Conservation (phyloP, 2,797 vertebrate genomes). For the Rhinophrynus dorsalis region DNA sequence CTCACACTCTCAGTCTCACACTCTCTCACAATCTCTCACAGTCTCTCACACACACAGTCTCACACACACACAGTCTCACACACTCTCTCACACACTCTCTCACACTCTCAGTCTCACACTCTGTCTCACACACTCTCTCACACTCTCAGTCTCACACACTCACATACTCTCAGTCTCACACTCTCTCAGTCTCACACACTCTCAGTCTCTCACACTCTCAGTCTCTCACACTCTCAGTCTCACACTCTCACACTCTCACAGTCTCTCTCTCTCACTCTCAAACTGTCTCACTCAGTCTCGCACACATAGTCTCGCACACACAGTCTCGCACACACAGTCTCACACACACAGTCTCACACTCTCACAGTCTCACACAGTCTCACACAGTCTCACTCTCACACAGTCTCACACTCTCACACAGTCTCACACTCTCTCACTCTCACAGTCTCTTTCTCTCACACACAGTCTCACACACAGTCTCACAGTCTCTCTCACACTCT, state of each 20-base stretch:
- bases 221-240: neutral
- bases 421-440: neutral
- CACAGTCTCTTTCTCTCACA: neutral
- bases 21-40: neutral
- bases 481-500: neutral
- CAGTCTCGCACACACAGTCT: neutral
- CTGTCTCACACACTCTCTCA: neutral
- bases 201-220: neutral
- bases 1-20: too few relatives aligned
- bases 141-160: neutral
- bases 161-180: neutral
- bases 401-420: neutral
- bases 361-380: neutral
- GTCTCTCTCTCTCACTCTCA: neutral
- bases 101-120: neutral
- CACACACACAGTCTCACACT: neutral
- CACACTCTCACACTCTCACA: neutral
- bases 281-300: neutral
- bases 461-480: neutral
- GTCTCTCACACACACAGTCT: neutral
- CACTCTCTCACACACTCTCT: neutral
- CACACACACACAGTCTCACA: neutral
- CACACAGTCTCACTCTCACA: neutral
- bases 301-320: neutral
- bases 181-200: neutral